phyloP scores from a whole-genome alignment of 2,888 invertebrate species.

The Dynastes grantii region DNA sequence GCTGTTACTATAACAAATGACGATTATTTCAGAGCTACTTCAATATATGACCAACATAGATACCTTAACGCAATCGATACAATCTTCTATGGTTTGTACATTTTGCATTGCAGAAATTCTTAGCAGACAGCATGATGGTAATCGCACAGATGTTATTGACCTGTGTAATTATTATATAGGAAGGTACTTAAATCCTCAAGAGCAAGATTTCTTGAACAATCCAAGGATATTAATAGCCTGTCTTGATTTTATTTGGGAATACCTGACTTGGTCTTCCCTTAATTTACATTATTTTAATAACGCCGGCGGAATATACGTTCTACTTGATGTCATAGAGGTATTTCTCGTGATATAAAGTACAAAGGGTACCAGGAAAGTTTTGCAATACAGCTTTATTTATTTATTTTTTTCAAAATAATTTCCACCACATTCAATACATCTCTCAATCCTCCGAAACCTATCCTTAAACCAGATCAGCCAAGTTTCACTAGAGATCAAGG shows the following conservation, averaged over 20 bases:
- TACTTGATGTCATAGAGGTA: conserved; percentile 69
- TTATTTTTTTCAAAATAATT: too few relatives aligned
- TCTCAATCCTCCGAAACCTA: too few relatives aligned
- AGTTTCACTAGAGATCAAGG: too few relatives aligned
- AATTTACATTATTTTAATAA: conserved; percentile 65
- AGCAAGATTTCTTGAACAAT: conserved; percentile 64
- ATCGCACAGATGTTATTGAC: conserved; percentile 31
- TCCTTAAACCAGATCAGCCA: too few relatives aligned
- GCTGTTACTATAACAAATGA: not conserved
- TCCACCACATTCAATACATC: too few relatives aligned
- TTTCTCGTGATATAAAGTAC: not conserved
- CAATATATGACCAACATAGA: conserved; percentile 35
- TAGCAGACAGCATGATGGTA: conserved; percentile 36
- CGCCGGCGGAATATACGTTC: conserved; percentile 65
- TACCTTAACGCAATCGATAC: conserved; percentile 58
- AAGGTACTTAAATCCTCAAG: conserved; percentile 53
- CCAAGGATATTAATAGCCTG: conserved; percentile 67
- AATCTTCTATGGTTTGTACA: conserved; percentile 61
- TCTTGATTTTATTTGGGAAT: conserved; percentile 70
- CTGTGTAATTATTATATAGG: conserved; percentile 51
- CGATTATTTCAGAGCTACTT: conserved; percentile 5
- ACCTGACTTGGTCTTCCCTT: conserved; percentile 61
- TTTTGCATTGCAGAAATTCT: conserved; percentile 61
- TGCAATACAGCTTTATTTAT: too few relatives aligned
- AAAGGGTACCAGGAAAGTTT: too few relatives aligned